These are phyloP conservation scores for Cossypha heuglini DNA, from an alignment of 2,797 vertebrate species.

Conservation along the genomic window DNA sequence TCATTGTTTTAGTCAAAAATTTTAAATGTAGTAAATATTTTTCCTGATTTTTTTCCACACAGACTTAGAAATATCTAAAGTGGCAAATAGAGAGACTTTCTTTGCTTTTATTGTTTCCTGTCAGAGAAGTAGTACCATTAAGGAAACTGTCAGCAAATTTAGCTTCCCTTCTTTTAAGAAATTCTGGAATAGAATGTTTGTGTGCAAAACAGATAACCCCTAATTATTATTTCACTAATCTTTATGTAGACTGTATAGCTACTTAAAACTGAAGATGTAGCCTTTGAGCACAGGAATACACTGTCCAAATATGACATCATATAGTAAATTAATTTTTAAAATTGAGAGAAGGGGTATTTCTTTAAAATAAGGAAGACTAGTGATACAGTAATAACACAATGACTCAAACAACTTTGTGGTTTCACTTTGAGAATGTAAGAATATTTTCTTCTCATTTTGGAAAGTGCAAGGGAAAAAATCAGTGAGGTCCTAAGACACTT, in stretches of 20 bases:
- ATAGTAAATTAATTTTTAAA: not conserved
- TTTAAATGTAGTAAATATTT: not conserved
- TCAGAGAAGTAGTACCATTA: not conserved
- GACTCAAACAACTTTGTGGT: not conserved
- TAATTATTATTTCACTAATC: not conserved
- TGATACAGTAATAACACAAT: not conserved
- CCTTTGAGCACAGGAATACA: not conserved
- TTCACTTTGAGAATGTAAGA: not conserved
- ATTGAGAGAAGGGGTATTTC: not conserved
- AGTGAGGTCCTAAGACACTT: not conserved
- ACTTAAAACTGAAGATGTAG: not conserved
- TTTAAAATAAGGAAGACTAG: not conserved
- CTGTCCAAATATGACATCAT: not conserved
- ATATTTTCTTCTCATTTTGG: not conserved
- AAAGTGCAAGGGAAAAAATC: not conserved
- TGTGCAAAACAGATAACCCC: not conserved
- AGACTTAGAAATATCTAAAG: not conserved
- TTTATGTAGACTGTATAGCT: not conserved
- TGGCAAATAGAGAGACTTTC: not conserved
- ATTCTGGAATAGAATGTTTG: not conserved
- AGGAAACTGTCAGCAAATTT: not conserved
- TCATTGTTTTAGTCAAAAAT: not conserved
- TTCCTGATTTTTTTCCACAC: not conserved
- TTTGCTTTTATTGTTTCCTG: constrained; percentile 19
- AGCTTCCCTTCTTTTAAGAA: not conserved